Evolutionary conservation across 1,140 invertebrate genomes (phyloP), one percentile per base, ranked within the genome.

Genomic region (Charaxes varanes): DNA sequence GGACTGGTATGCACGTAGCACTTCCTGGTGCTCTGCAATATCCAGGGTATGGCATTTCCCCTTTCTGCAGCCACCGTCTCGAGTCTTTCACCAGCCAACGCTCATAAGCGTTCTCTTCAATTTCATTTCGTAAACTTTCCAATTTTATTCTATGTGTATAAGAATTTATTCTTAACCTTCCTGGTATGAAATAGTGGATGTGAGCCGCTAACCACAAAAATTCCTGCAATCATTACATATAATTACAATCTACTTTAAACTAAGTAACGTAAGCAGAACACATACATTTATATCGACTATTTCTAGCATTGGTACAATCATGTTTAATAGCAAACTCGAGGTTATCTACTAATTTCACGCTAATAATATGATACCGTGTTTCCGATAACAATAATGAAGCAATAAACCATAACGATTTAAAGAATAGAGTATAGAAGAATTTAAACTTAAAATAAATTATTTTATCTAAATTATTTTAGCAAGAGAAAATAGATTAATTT

Each of bases 11-110:
- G 19, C 78, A 82, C 6, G 23, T 14, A 3, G 15, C 36, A 13
- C 60, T 64, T 0, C 67, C 72, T 0, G 78, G 78, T 1, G 64
- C 58, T 17, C 78, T 59, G 15, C 78, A 82, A 41, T 82, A 82
- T 0, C 78, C 78, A 3, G 78, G 78, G 23, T 59, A 82, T 0
- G 78, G 78, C 0, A 54, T 44, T 56, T 82, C 76, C 4, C 54
- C 45, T 32, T 45, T 53, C 21, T 58, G 67, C 0, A 77, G 32
- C 69, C 74, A 79, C 43, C 68, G 49, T 33, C 77, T 62, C 1
- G 63, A 53, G 10, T 30, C 6, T 28, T 53, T 32, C 1, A 48
- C 7, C 33, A 42, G 10, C 16, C 28, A 28, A 19, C 28, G 27
- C 12, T 36, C n/a, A 27, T 43, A 43, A 7, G 16, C 7, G 36